Percentiles rank a stretch among this genome's conserved stretches.
Conservation (phyloP, 2,797 vertebrate species). For the Darevskia mixta region DNA sequence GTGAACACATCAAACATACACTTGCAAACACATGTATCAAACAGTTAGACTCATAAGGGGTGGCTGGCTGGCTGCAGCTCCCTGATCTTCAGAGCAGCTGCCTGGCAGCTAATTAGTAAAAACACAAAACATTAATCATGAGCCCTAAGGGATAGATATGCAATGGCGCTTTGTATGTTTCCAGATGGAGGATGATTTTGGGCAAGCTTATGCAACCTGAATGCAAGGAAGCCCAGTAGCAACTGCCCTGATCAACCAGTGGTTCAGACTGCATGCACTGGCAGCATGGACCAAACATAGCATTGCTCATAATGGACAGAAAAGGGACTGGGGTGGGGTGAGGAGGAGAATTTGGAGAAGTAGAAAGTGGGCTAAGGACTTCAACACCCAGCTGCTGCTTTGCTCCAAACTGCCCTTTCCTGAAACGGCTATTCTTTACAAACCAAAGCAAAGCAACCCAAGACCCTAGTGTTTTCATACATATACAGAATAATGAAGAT, state of each 20-base stretch:
- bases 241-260: background rate
- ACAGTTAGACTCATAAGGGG: background rate
- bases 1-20: background rate
- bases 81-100: background rate
- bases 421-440: background rate
- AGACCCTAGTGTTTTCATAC: background rate
- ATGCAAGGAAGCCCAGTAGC: background rate
- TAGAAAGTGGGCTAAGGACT: background rate
- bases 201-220: background rate
- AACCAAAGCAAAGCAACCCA: background rate
- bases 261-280: background rate
- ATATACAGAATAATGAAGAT: background rate
- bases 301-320: background rate
- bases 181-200: background rate
- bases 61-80: background rate
- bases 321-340: background rate
- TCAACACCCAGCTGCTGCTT: background rate
- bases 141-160: background rate
- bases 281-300: background rate
- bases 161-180: background rate
- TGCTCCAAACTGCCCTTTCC: background rate
- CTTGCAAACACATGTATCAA: background rate
- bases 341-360: background rate
- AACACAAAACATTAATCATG: background rate
- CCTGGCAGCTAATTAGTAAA: background rate